Conservation (phyloP, 2,888 invertebrate genomes). For the Trissoscelio sp. region DNA sequence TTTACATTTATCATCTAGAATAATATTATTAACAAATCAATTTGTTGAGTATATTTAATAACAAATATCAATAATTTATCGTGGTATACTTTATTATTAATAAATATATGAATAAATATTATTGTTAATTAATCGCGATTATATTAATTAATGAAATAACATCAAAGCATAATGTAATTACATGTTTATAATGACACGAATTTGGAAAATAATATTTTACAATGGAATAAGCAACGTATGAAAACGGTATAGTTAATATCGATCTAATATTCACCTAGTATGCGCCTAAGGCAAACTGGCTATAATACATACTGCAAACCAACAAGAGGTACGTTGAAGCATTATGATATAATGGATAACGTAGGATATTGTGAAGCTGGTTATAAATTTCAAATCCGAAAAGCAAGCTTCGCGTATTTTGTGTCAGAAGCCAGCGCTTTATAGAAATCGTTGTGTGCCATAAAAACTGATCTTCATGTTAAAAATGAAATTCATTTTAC, state of each 20-base stretch:
- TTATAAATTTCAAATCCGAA: constrained; percentile 57
- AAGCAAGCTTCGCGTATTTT: constrained; percentile 54
- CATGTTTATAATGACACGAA: constrained; percentile 11
- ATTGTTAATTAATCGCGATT: neutral
- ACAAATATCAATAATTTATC: neutral
- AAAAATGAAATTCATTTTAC: constrained; percentile 27
- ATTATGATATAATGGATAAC: constrained; percentile 57
- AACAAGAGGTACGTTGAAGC: constrained; percentile 57
- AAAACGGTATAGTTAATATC: constrained; percentile 49
- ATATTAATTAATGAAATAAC: neutral
- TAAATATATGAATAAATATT: no score
- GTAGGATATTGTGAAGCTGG: constrained; percentile 55
- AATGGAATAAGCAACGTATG: constrained; percentile 21
- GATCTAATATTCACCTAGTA: constrained; percentile 58
- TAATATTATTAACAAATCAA: no score
- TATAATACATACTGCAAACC: constrained; percentile 58
- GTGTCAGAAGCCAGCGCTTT: constrained; percentile 34
- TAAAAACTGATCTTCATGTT: constrained; percentile 38
- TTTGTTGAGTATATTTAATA: neutral
- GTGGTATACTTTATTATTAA: no score
- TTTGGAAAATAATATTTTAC: constrained; percentile 13
- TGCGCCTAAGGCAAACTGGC: constrained; percentile 46
- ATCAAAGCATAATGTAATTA: neutral
- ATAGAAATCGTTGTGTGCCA: constrained; percentile 27
- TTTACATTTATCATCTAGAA: no score